A percentile compares a stretch with the other conserved stretches of the same genome.
Evolutionary conservation across 2,797 vertebrate species (phyloP).

Genomic region (Acipenser oxyrinchus): DNA sequence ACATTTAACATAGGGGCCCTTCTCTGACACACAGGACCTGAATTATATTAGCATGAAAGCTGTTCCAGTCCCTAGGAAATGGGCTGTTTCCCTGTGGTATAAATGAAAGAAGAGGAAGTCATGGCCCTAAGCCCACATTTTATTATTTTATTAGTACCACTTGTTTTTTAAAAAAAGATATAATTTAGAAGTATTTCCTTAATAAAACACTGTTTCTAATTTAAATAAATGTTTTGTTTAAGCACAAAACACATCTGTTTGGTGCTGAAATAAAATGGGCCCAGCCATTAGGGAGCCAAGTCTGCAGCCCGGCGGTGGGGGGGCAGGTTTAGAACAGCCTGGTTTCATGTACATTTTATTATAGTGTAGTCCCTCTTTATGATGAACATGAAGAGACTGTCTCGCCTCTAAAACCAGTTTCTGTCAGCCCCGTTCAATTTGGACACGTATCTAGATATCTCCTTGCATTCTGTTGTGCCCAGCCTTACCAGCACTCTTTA

Average conservation of each 20-base stretch:
- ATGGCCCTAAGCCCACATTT: neutral
- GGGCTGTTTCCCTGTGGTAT: neutral
- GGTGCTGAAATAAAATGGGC: neutral
- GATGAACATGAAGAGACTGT: too few species aligned
- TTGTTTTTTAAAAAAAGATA: neutral
- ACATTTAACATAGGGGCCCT: neutral
- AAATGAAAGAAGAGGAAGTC: constrained; percentile 1
- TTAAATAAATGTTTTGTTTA: neutral
- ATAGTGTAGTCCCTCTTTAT: too few species aligned
- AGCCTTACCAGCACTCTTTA: too few species aligned
- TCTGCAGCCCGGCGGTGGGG: too few species aligned
- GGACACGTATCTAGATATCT: too few species aligned
- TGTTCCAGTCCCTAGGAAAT: neutral
- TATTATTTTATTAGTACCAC: constrained; percentile 2
- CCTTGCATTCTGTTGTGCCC: too few species aligned
- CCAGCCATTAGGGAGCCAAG: too few species aligned
- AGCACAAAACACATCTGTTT: neutral
- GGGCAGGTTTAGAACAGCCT: too few species aligned
- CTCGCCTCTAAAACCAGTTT: too few species aligned
- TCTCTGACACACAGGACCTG: neutral
- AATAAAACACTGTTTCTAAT: constrained; percentile 6
- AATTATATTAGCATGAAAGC: neutral
- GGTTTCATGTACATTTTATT: too few species aligned
- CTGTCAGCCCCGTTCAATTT: too few species aligned
- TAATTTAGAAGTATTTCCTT: neutral